phyloP scores from a whole-genome alignment of 2,797 vertebrate genomes.

The Syngnathus acus region DNA sequence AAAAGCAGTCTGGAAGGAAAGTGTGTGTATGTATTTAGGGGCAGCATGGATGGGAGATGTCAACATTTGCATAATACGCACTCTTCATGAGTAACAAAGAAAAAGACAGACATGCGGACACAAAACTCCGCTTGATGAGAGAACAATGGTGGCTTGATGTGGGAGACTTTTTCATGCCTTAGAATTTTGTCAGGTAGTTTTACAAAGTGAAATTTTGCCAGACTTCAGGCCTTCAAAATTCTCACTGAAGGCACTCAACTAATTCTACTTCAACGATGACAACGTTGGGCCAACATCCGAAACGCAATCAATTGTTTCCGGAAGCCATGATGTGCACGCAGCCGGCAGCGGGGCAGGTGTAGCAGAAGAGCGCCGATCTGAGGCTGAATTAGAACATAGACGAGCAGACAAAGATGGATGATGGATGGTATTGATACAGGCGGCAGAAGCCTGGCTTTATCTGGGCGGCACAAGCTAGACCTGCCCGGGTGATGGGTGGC shows the following conservation, averaged over 20 bases:
- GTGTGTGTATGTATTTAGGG: slow-evolving; percentile 48
- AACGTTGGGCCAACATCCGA: background rate
- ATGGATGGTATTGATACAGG: slow-evolving; percentile 76
- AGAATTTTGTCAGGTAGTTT: slow-evolving; percentile 42
- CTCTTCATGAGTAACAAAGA: slow-evolving; percentile 60
- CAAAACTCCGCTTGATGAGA: slow-evolving; percentile 69
- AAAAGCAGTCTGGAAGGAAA: slow-evolving; percentile 42
- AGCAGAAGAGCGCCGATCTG: slow-evolving; percentile 40
- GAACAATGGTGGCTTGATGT: slow-evolving; percentile 72
- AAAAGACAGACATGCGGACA: slow-evolving; percentile 63
- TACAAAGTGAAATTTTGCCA: slow-evolving; percentile 37
- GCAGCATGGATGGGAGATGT: slow-evolving; percentile 64
- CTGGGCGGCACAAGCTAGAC: slow-evolving; percentile 71
- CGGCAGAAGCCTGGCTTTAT: slow-evolving; percentile 69
- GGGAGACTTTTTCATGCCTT: slow-evolving; percentile 36
- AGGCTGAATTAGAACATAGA: slow-evolving; percentile 32
- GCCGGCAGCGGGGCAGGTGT: slow-evolving; percentile 49
- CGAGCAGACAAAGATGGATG: slow-evolving; percentile 67
- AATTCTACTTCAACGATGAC: too few species aligned
- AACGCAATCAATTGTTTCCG: slow-evolving; percentile 24
- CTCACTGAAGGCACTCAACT: too few species aligned
- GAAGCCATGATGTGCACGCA: slow-evolving; percentile 12
- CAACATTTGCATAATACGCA: slow-evolving; percentile 73
- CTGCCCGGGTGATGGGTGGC: slow-evolving; percentile 76
- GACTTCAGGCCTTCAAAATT: background rate